These are phyloP conservation scores for Adelosebastes latens DNA, from an alignment of 2,797 vertebrate species.

Conservation along the genomic window DNA sequence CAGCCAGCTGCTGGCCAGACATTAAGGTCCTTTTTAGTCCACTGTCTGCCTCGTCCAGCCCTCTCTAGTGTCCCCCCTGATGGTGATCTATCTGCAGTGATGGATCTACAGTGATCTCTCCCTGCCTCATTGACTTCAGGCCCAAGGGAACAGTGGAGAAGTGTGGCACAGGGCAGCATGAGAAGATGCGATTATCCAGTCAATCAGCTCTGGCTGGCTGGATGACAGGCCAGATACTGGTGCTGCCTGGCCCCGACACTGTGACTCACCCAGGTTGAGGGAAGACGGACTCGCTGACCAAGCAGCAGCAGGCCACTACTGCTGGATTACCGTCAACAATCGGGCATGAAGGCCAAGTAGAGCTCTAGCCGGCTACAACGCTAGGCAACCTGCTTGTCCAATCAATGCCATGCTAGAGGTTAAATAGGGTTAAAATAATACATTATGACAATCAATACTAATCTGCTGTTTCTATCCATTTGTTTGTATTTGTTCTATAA, in stretches of 20 bases:
- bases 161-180: slow-evolving; percentile 54
- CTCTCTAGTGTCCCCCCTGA: slow-evolving; percentile 43
- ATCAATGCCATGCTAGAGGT: slow-evolving; percentile 27
- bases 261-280: slow-evolving; percentile 52
- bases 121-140: slow-evolving; percentile 61
- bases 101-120: slow-evolving; percentile 68
- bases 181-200: slow-evolving; percentile 79
- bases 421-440: slow-evolving; percentile 30
- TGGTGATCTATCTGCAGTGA: slow-evolving; percentile 67
- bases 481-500: not conserved
- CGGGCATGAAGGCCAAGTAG: slow-evolving; percentile 14
- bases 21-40: slow-evolving; percentile 36
- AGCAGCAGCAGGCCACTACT: slow-evolving; percentile 22
- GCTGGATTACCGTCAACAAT: slow-evolving; percentile 40
- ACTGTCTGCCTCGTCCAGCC: slow-evolving; percentile 8
- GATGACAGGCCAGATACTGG: slow-evolving; percentile 54
- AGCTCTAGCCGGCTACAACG: not conserved
- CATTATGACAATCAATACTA: slow-evolving; percentile 5
- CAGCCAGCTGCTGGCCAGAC: slow-evolving; percentile 30
- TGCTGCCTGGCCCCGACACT: slow-evolving; percentile 20
- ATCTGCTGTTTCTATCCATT: not conserved
- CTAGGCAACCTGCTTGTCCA: slow-evolving; percentile 6
- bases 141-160: slow-evolving; percentile 55
- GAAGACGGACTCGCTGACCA: slow-evolving; percentile 27
- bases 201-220: slow-evolving; percentile 66